These are phyloP conservation scores for Halichondria panicea DNA, from an alignment of 37 sponge, comb jelly and placozoan species.

Conservation along the genomic window DNA sequence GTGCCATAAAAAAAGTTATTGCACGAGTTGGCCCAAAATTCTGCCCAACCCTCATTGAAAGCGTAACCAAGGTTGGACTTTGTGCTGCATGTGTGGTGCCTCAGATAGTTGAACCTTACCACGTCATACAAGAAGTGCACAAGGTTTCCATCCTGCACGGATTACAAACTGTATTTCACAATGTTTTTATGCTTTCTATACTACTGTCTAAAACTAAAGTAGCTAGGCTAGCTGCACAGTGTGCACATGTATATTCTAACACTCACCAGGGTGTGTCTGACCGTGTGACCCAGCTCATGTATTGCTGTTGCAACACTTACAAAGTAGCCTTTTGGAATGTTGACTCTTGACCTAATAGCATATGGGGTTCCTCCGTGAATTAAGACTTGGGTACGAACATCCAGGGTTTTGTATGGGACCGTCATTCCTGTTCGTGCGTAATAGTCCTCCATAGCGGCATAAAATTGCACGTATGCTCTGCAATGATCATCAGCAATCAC, in stretches of 20 bases:
- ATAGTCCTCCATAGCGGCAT: constrained; percentile 9
- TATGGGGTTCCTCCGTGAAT: constrained; percentile 11
- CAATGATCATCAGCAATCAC: constrained; percentile 16
- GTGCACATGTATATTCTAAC: not conserved
- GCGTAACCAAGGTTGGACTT: constrained; percentile 29
- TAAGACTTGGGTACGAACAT: constrained; percentile 4
- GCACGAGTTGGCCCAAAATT: constrained; percentile 25
- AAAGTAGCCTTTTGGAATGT: not conserved
- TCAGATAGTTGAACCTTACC: not conserved
- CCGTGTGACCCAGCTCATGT: constrained; percentile 43
- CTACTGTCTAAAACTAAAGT: not conserved
- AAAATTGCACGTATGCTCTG: constrained; percentile 13
- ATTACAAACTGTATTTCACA: not conserved
- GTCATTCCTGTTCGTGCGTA: not conserved
- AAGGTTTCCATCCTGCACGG: constrained; percentile 11
- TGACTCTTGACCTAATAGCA: not conserved
- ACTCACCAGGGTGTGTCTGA: constrained; percentile 22
- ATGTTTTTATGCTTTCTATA: too few species aligned
- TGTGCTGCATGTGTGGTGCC: not conserved
- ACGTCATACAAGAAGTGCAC: constrained; percentile 29
- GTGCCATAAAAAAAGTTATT: not conserved
- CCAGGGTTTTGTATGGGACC: not conserved
- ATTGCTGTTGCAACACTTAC: not conserved
- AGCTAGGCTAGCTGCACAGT: not conserved
- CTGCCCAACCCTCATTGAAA: constrained; percentile 39